phyloP scores from a whole-genome alignment of 1,140 invertebrate species.

The Melanaphis sacchari region DNA sequence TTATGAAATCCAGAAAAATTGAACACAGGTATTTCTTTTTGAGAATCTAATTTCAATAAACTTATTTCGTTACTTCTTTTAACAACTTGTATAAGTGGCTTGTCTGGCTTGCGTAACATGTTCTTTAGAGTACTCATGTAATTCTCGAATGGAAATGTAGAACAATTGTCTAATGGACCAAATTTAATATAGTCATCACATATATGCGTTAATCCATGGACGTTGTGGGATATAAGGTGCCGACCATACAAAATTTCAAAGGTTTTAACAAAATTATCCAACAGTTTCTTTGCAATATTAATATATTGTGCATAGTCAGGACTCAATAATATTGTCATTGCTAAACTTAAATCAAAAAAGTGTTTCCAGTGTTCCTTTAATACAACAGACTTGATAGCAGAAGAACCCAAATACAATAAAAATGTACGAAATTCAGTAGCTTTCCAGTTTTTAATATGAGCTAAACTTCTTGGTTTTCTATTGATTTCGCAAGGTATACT shows the following conservation, averaged over 20 bases:
- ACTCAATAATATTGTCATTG: constrained; percentile 62
- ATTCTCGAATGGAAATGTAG: constrained; percentile 64
- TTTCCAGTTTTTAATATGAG: constrained; percentile 64
- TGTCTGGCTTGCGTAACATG: constrained; percentile 60
- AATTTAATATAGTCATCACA: constrained; percentile 63
- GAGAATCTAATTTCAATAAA: background rate
- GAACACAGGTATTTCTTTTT: background rate
- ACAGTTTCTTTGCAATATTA: constrained; percentile 58
- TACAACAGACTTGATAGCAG: constrained; percentile 63
- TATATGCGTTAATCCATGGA: constrained; percentile 63
- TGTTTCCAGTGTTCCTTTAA: constrained; percentile 63
- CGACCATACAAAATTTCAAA: constrained; percentile 61
- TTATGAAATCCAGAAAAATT: constrained; percentile 39
- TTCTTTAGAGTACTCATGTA: constrained; percentile 64
- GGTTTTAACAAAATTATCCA: constrained; percentile 59
- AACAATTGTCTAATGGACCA: constrained; percentile 63
- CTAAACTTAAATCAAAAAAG: constrained; percentile 64
- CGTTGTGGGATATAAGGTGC: constrained; percentile 61
- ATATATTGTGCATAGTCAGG: constrained; percentile 28
- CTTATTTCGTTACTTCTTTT: constrained; percentile 42
- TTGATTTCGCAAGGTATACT: constrained; percentile 61
- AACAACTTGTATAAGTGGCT: constrained; percentile 61
- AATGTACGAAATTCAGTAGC: constrained; percentile 66
- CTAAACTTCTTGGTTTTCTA: constrained; percentile 62
- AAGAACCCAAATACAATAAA: constrained; percentile 64